Conservation (phyloP, 2,888 invertebrate genomes). For the Tetanocera ferruginea region DNA sequence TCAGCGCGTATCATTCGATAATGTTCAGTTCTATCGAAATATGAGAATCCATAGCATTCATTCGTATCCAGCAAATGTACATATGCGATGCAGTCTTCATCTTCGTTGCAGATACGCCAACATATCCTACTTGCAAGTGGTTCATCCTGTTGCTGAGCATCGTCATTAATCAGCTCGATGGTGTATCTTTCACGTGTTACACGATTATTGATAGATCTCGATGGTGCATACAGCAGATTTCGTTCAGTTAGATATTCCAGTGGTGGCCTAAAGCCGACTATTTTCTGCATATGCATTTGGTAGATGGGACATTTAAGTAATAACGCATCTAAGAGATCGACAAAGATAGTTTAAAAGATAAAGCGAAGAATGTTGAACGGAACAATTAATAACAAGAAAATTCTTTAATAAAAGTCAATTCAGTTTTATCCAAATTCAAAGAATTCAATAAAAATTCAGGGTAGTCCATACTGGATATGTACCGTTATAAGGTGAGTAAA, state of each 20-base stretch:
- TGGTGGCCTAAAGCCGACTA: slow-evolving; percentile 67
- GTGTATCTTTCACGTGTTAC: slow-evolving; percentile 42
- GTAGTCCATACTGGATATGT: no score
- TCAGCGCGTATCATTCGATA: slow-evolving; percentile 58
- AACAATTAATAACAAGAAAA: no score
- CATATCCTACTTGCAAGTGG: slow-evolving; percentile 58
- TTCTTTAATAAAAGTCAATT: no score
- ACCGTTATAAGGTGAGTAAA: no score
- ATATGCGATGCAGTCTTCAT: slow-evolving; percentile 67
- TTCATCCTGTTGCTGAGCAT: slow-evolving; percentile 25
- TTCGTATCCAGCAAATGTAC: slow-evolving; percentile 64
- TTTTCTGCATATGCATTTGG: slow-evolving; percentile 68
- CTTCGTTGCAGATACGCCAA: slow-evolving; percentile 63
- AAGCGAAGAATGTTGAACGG: no score
- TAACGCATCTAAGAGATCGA: slow-evolving; percentile 55
- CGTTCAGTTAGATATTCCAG: slow-evolving; percentile 57
- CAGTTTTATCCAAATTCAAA: no score
- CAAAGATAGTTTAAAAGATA: not conserved
- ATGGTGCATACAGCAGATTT: slow-evolving; percentile 60
- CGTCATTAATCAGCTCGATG: not conserved
- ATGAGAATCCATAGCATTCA: slow-evolving; percentile 66
- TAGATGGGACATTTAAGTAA: slow-evolving; percentile 67
- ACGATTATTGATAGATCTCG: slow-evolving; percentile 47
- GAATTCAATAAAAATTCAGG: no score
- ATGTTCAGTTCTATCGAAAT: slow-evolving; percentile 56